A percentile compares a stretch with the other conserved stretches of the same genome.
Conservation (phyloP, 1,140 invertebrate genomes). For the Drosophila nasuta region DNA sequence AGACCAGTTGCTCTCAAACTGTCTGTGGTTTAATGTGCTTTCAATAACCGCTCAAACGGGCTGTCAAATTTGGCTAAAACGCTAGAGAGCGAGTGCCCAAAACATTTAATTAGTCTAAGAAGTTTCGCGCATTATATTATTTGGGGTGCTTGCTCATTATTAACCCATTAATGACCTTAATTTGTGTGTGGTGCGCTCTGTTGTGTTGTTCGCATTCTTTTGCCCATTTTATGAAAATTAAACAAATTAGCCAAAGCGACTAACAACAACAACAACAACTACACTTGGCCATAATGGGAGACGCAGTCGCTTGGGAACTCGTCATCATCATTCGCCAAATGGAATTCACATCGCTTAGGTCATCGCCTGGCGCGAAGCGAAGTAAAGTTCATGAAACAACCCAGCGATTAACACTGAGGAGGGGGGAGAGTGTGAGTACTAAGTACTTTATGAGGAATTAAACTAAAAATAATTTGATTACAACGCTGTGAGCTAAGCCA, state of each 20-base stretch:
- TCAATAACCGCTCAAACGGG: slow-evolving; percentile 25
- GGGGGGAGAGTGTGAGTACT: not conserved
- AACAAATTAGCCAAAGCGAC: slow-evolving; percentile 47
- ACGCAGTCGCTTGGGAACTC: slow-evolving; percentile 5
- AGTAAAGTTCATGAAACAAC: slow-evolving; percentile 24
- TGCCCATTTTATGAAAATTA: slow-evolving; percentile 30
- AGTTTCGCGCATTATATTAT: slow-evolving; percentile 16
- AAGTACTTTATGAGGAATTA: slow-evolving; percentile 30
- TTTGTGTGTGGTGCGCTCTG: slow-evolving; percentile 4
- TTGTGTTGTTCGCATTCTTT: slow-evolving; percentile 21
- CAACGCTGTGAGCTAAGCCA: slow-evolving; percentile 38
- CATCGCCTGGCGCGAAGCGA: slow-evolving; percentile 17
- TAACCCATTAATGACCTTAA: slow-evolving; percentile 47
- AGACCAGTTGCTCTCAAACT: slow-evolving; percentile 25
- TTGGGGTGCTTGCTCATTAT: slow-evolving; percentile 20
- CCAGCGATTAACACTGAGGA: slow-evolving; percentile 19
- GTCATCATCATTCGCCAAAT: slow-evolving; percentile 2
- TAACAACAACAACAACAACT: slow-evolving; percentile 29
- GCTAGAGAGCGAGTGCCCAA: not conserved
- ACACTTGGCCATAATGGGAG: slow-evolving; percentile 34
- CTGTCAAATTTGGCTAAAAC: slow-evolving; percentile 6
- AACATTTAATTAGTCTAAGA: slow-evolving; percentile 35
- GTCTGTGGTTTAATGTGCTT: slow-evolving; percentile 16
- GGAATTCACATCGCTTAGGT: slow-evolving; percentile 25
- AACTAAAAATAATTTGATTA: slow-evolving; percentile 49